Evolutionary conservation across 2,797 vertebrate species (phyloP), one percentile per base, ranked within the genome.

Genomic region (Smutsia temminckii): DNA sequence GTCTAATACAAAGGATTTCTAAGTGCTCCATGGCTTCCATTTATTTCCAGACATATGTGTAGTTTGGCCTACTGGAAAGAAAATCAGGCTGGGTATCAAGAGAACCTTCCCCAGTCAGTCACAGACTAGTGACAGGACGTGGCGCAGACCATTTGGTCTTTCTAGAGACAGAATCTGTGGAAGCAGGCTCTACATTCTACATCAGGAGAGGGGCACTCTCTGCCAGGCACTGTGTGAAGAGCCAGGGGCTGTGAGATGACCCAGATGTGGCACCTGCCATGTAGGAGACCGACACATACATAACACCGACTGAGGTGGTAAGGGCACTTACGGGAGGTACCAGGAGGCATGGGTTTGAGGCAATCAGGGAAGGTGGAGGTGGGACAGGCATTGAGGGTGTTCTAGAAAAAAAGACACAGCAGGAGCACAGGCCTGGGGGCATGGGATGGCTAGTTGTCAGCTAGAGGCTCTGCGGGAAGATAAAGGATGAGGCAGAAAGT

Each of bases 1-100:
- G 25, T 49, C 74, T 93, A 77, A n/a, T n/a, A 79, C 11, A 29
- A 85, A 46, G 42, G 25, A 81, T 91, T 91, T 88, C 55, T 21
- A 86, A 91, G 53, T 64, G 72, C n/a, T n/a, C 7, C 59, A 51
- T 5, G 20, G 32, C 55, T 32, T 83, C 78, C 37, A 83, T 59
- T 85, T 69, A 74, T 51, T 79, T 88, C 53, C 49, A 85, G 68
- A 89, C 32, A 53, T 20, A 53, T 1, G 29, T 11, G 61, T 3
- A 23, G 69, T 84, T 29, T 69, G 69, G 46, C 55, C 69, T 71
- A 37, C 29, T 88, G 85, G 77, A 75, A 49, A 84, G 59, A 51
- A 64, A 49, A n/a, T 53, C 55, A 64, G 90, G 49, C 79, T 87
- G 46, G 51, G 55, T 37, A 75, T n/a, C 64, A 34, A 69, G 34